These are phyloP conservation scores for Diarsia brunnea DNA, from an alignment of 2,888 invertebrate species.

Conservation along the genomic window DNA sequence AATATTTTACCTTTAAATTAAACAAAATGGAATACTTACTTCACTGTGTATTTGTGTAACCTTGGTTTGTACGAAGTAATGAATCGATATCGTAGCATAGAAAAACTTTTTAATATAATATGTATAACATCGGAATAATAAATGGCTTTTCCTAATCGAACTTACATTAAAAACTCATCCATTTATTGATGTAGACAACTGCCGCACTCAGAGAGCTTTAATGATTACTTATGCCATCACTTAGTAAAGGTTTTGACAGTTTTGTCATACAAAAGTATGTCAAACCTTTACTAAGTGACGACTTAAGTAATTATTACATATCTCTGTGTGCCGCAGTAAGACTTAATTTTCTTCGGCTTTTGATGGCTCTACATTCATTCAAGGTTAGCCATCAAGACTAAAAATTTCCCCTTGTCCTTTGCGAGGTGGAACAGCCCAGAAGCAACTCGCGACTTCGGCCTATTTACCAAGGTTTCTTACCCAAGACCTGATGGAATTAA, in stretches of 20 bases:
- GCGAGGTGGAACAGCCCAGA: too few relatives aligned
- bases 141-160: slow-evolving; percentile 18
- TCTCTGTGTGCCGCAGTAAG: too few relatives aligned
- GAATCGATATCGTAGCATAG: slow-evolving; percentile 7
- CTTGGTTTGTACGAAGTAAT: background rate
- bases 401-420: too few relatives aligned
- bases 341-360: background rate
- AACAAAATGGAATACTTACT: background rate
- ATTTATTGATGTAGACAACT: background rate
- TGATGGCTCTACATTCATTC: background rate
- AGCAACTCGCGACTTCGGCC: background rate
- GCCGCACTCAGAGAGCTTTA: too few relatives aligned
- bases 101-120: background rate
- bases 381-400: background rate
- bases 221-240: too few relatives aligned
- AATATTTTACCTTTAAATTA: background rate
- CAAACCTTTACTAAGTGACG: too few relatives aligned
- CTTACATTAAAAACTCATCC: slow-evolving; percentile 3
- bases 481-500: background rate
- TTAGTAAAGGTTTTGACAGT: too few relatives aligned
- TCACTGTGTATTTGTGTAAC: slow-evolving; percentile 11
- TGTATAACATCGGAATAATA: slow-evolving; percentile 14
- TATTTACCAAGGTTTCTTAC: background rate
- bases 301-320: too few relatives aligned
- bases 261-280: too few relatives aligned